Base-by-base conservation (phyloP, 2,113 vertebrate species). In the Euleptes europaea region DNA sequence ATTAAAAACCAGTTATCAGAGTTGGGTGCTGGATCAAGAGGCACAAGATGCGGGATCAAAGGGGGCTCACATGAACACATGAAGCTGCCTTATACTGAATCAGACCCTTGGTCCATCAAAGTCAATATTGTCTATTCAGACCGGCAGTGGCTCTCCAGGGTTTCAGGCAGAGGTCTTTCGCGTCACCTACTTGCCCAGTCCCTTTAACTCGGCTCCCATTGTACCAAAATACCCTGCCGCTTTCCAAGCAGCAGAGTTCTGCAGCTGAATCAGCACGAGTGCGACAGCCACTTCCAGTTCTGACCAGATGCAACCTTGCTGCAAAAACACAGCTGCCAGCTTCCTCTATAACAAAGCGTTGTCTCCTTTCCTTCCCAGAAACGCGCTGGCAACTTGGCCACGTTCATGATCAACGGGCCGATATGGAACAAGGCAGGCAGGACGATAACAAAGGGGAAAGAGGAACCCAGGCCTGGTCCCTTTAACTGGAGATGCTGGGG, bases 301-400 rank as follows among this genome's bases (percentile, higher is more conserved):
- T 90, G 89, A 92, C 89, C 92, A 94, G 92, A 82, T 42, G 57
- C 57, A 92, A 93, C 88, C 94, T 91, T 42, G 91, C 91, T 91
- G 89, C 80, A 94, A 88, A 94, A 4, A 33, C 57, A 87, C 86
- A 84, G 84, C 83, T 79, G 73, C 60, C 17, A 14, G 82, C 87
- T 83, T 88, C 83, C 42, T 82, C 2, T 63, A 12, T 0, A 78
- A 65, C 84, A 77, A 70, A 80, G 85, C 84, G 83, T 85, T 75
- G 78, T 23, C 91, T 42, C 77, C 15, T 51, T 3, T 38, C 67
- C 84, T 26, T 26, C 70, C 57, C 49, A 47, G 42, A 4, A 54
- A 7, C 21, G 15, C 26, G 13, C 6, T 71, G 17, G 31, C 3
- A 78, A 65, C 49, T 1, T 0, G 2, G 31, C 9, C 42, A 23